Percentiles rank a stretch among this genome's conserved stretches.
phyloP scores from a whole-genome alignment of 2,113 vertebrate species.

The Rhipidura dahli region DNA sequence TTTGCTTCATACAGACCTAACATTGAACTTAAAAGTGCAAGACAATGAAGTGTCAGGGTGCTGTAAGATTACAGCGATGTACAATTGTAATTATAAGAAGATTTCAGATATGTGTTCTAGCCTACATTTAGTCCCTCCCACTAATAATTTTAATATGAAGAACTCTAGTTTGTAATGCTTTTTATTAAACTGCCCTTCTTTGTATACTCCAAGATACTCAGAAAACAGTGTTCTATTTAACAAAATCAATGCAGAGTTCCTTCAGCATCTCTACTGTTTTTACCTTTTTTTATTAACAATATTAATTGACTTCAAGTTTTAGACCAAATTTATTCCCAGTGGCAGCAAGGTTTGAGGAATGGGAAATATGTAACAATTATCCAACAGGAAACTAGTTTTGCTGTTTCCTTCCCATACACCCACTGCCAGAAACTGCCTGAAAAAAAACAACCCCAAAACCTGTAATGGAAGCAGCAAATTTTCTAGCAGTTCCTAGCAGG shows the following conservation, averaged over 20 bases:
- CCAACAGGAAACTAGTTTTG: constrained; percentile 71
- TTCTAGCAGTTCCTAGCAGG: neutral
- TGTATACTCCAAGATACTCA: neutral
- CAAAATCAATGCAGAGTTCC: neutral
- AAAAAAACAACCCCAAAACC: neutral
- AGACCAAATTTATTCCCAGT: neutral
- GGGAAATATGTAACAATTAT: constrained; percentile 61
- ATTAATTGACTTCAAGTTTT: neutral
- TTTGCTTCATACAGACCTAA: neutral
- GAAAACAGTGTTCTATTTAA: neutral
- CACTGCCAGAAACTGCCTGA: constrained; percentile 46
- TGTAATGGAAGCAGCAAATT: neutral
- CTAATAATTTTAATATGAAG: neutral
- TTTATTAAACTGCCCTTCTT: neutral
- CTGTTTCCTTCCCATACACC: constrained; percentile 63
- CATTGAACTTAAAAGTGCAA: neutral
- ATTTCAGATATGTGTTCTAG: neutral
- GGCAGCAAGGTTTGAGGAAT: constrained; percentile 20
- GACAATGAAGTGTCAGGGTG: neutral
- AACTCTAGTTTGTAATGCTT: neutral
- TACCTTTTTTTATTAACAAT: neutral
- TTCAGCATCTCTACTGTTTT: neutral
- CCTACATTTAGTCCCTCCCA: neutral
- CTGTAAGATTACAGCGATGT: neutral
- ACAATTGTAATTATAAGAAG: neutral